Conservation (phyloP, 2,888 invertebrate species). For the Xanthorhoe designata region DNA sequence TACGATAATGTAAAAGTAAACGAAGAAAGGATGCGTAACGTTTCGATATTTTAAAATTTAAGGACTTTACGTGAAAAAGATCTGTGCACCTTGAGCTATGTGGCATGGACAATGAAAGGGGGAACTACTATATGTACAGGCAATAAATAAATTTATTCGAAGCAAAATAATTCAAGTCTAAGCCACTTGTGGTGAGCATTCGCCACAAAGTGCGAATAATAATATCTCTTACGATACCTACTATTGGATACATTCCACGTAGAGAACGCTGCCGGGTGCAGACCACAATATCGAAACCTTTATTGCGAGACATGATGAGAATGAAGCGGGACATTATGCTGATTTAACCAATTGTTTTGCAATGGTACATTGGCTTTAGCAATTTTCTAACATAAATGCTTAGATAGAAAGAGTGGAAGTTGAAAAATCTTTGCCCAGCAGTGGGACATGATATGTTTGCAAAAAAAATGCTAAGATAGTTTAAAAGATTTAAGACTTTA, state of each 20-base stretch:
- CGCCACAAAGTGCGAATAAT: constrained; percentile 27
- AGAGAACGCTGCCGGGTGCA: constrained; percentile 35
- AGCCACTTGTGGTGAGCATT: constrained; percentile 17
- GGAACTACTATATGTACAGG: background rate
- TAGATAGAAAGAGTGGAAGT: too few relatives aligned
- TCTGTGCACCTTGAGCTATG: too few relatives aligned
- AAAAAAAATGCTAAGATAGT: constrained; percentile 1
- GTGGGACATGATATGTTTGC: too few relatives aligned
- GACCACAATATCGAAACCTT: constrained; percentile 34
- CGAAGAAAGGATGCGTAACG: background rate
- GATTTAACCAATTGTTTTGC: background rate
- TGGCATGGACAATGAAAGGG: too few relatives aligned
- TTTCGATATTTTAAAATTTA: too few relatives aligned
- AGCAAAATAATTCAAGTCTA: background rate
- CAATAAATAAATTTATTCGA: background rate
- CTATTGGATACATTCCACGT: constrained; percentile 46
- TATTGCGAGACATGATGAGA: constrained; percentile 19
- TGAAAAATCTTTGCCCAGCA: too few relatives aligned
- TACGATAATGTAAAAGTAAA: background rate
- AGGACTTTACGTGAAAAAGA: too few relatives aligned
- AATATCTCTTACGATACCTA: constrained; percentile 32
- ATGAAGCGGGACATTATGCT: constrained; percentile 3
- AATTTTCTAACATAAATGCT: background rate
- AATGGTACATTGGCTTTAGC: constrained; percentile 3
- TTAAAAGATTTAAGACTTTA: background rate